Percentiles rank a stretch among this genome's conserved stretches.
phyloP scores from a whole-genome alignment of 2,888 invertebrate genomes.

The Anorthoa munda region DNA sequence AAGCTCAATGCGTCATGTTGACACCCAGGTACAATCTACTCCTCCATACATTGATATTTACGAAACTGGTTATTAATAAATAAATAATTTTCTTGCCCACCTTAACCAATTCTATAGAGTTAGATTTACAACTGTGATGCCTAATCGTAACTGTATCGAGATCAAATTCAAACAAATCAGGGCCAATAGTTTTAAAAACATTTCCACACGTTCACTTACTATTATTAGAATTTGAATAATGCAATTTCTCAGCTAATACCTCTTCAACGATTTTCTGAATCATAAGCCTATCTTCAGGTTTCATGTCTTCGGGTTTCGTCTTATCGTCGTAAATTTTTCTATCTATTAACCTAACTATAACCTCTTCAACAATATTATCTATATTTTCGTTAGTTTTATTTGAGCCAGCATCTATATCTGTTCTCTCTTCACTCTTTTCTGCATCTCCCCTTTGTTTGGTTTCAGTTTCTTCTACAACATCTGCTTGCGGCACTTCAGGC shows the following conservation, averaged over 20 bases:
- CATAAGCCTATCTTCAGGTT: conserved; percentile 84
- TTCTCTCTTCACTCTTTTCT: conserved; percentile 54
- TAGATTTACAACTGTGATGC: neutral
- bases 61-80: no score
- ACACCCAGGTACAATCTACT: neutral
- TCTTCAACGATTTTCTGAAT: conserved; percentile 89
- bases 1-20: conserved; percentile 10
- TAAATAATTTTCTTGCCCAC: no score
- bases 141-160: conserved; percentile 48
- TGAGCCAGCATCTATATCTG: conserved; percentile 61
- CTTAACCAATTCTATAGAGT: conserved; percentile 5
- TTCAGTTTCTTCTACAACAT: conserved; percentile 46
- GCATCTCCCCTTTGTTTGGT: conserved; percentile 49
- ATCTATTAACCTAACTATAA: conserved; percentile 85
- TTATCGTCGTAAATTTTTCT: conserved; percentile 90
- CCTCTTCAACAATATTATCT: conserved; percentile 88
- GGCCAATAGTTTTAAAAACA: conserved; percentile 26
- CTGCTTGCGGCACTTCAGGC: conserved; percentile 57
- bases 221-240: conserved; percentile 77
- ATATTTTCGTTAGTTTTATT: conserved; percentile 81
- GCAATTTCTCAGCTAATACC: conserved; percentile 85
- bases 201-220: conserved; percentile 60
- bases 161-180: conserved; percentile 58
- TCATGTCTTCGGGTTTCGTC: conserved; percentile 88
- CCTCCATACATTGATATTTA: conserved; percentile 5